Base-by-base conservation (phyloP, 1,140 invertebrate genomes). In the Platyscapa corneri region DNA sequence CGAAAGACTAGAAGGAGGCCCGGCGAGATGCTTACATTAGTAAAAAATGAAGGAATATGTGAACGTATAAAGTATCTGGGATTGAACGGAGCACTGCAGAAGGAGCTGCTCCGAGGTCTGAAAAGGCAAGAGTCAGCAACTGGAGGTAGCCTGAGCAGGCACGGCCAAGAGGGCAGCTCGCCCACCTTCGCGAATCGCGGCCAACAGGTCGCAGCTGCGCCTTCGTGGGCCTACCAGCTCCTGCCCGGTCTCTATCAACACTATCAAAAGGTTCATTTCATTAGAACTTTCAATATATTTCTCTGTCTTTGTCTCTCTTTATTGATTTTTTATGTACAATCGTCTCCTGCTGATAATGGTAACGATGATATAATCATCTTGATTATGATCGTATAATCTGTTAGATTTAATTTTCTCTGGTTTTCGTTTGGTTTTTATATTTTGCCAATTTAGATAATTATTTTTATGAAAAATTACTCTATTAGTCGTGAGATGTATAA, bases 161-260 rank as follows among this genome's bases (percentile, higher is more conserved):
- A 67, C 7, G 30, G 20, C 37, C 53, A 60, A 20, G 46, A 80
- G 64, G 82, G 37, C 42, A 60, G 34, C 60, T 70, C 53, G 32
- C 12, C 42, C 27, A 23, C 82, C 56, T 39, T 72, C 5, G 23
- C 49, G 30, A 42, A 42, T 37, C 37, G 79, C 49, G 78, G 42
- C 56, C 80, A 83, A 76, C 78, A 56, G 32, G 56, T 67, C 32
- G 77, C 56, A 0, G 90, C 94, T 76, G 93, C 95, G 88, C 95
- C 96, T 87, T 94, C 95, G 49, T 97, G 96, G 96, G 96, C 96
- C 91, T 97, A 96, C 94, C 96, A 97, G 94, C 95, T 97, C 85
- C 95, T 97, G 91, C 96, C 96, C 87, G 96, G 96, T 88, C 94
- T 97, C 88, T 97, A 97, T 94, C 95, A 96, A 92, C 95, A 95